Base-by-base conservation (phyloP, 1,140 invertebrate genomes). In the Zaprionus davidi region DNA sequence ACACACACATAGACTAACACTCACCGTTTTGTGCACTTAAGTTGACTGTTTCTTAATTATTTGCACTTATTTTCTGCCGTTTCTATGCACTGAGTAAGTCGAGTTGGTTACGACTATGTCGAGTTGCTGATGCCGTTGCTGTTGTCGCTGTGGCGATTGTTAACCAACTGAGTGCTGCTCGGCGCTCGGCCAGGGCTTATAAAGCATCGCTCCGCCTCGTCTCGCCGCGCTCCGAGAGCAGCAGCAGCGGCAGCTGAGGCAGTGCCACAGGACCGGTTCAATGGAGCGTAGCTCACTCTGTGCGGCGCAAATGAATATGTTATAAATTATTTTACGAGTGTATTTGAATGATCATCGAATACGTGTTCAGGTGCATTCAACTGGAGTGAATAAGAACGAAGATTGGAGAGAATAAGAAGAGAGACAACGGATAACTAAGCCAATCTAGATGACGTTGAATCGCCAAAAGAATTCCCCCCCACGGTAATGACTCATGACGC, bases 21-120 rank as follows among this genome's bases (percentile, higher is more conserved):
- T 81, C 82, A 88, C 85, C 85, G 75, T 78, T 71, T 51, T 75
- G 81, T 75, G 81, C 86, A 88, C 85, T 88, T 88, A 73, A 75
- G 75, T 72, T 81, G 70, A 79, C 78, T 79, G 55, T 73, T 79
- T 53, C 90, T 90, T 72, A 90, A 88, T 88, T 88, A 79, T 90
- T 88, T 82, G 85, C 85, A 86, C 82, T 86, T 51, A 71, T 75
- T 75, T 64, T 73, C 62, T 46, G 34, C 38, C 34, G 60, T 38
- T 62, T 51, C 22, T 22, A 28, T 66, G 64, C 38, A 58, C 65
- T 58, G 22, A 24, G 26, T 13, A 53, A 15, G 28, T 78, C 55
- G 20, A 41, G 11, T 44, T 53, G 7, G 36, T 34, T 20, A 17
- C 38, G 49, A 41, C 59, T 55, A 11, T 38, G 22, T 15, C 67